Evolutionary conservation across 2,113 vertebrate genomes (phyloP).

Genomic region (Eurystomus gularis): DNA sequence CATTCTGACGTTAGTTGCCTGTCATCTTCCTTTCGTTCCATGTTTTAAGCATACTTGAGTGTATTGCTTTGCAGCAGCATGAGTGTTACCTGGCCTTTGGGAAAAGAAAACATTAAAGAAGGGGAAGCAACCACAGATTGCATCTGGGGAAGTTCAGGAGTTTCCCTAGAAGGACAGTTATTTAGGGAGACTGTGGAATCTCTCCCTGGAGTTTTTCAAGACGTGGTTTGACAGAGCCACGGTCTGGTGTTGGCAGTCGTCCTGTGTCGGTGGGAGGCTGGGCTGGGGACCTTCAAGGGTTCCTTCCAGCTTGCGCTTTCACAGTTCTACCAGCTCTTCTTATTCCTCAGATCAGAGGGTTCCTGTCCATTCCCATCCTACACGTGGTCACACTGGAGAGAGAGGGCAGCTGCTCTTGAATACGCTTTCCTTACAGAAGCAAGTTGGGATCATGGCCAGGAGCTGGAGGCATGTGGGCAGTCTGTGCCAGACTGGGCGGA

Average conservation of each 20-base stretch:
- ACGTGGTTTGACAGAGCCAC: background rate
- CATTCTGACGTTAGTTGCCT: background rate
- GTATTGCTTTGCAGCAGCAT: background rate
- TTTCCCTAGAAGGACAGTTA: background rate
- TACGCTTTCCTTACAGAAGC: background rate
- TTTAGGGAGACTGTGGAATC: background rate
- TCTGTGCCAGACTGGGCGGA: background rate
- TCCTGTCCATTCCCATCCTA: background rate
- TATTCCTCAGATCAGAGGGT: background rate
- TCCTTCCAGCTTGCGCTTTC: background rate
- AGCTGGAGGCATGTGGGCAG: background rate
- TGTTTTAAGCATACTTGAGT: background rate
- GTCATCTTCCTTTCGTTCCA: background rate
- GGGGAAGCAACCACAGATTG: background rate
- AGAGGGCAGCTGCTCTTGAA: fast-evolving
- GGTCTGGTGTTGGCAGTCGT: background rate
- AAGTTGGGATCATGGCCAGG: background rate
- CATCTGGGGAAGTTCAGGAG: background rate
- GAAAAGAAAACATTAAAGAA: background rate
- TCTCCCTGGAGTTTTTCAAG: conserved; percentile 12
- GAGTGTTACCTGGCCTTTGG: background rate
- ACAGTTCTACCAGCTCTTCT: background rate
- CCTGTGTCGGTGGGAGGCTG: background rate
- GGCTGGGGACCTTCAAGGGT: background rate
- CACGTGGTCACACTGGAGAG: fast-evolving